Percentiles rank a stretch among this genome's conserved stretches.
These are phyloP conservation scores for Bacillus rossius DNA, from an alignment of 1,140 invertebrate species.

Conservation along the genomic window DNA sequence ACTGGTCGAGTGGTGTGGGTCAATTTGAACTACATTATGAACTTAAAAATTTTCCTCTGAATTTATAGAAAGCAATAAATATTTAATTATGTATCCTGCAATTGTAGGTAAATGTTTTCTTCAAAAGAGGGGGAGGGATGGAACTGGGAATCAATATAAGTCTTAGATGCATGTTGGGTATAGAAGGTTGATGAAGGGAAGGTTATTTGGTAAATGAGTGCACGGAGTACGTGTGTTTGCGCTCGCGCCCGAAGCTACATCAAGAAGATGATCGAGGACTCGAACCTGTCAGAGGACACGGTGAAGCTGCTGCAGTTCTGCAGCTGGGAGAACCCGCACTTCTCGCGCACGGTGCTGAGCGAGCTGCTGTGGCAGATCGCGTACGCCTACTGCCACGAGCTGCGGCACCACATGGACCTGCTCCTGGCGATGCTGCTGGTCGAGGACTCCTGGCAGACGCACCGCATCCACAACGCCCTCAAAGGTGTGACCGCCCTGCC, in stretches of 20 bases:
- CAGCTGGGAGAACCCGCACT: conserved; percentile 94
- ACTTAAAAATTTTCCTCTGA: no score
- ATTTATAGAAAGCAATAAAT: no score
- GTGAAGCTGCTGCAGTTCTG: conserved; percentile 86
- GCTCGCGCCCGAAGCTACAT: conserved; percentile 62
- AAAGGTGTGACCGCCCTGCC: conserved; percentile 52
- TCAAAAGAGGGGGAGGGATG: no score
- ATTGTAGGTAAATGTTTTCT: no score
- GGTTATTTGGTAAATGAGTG: no score
- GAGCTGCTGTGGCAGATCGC: conserved; percentile 93
- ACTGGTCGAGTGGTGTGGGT: no score
- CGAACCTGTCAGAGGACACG: conserved; percentile 85
- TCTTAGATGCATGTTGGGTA: no score
- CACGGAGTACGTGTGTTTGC: no score
- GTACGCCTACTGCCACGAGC: conserved; percentile 91
- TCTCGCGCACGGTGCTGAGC: conserved; percentile 80
- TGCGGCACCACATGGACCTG: conserved; percentile 87
- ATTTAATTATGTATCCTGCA: no score
- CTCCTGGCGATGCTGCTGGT: conserved; percentile 80
- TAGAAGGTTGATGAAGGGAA: no score
- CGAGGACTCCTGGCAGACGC: conserved; percentile 94
- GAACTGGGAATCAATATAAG: no score
- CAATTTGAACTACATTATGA: no score
- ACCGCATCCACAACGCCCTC: conserved; percentile 86
- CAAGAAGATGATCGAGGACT: conserved; percentile 94